Evolutionary conservation across 2,113 vertebrate genomes (phyloP).

Genomic region (Spea bombifrons): DNA sequence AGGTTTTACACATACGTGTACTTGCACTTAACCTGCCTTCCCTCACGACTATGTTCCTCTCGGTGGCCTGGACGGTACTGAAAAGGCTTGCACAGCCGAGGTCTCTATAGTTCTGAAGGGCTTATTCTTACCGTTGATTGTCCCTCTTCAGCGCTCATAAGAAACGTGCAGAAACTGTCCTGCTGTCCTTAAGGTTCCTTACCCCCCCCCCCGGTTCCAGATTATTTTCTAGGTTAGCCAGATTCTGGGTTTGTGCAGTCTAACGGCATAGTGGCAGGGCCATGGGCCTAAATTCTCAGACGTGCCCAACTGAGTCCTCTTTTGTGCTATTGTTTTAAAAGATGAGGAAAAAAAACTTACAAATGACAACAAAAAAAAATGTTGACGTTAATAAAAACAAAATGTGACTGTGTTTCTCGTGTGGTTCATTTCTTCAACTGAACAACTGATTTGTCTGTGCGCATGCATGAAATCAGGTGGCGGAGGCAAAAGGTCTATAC

Average conservation of each 20-base stretch:
- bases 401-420: slow-evolving; percentile 10
- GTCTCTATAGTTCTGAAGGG: slow-evolving; percentile 11
- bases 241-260: slow-evolving; percentile 77
- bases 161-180: slow-evolving; percentile 12
- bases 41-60: background rate
- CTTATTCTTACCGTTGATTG: slow-evolving; percentile 18
- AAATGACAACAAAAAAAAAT: slow-evolving; percentile 62
- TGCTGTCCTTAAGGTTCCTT: slow-evolving; percentile 12
- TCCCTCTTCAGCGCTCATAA: slow-evolving; percentile 12
- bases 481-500: no score
- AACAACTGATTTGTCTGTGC: no score
- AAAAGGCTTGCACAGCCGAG: slow-evolving; percentile 6
- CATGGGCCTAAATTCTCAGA: slow-evolving; percentile 72
- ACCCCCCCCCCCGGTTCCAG: slow-evolving; percentile 38
- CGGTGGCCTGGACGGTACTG: slow-evolving; percentile 24
- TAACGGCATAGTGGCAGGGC: slow-evolving; percentile 69
- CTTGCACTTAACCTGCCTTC: slow-evolving; percentile 51
- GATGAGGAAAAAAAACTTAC: slow-evolving; percentile 20
- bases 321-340: slow-evolving; percentile 84
- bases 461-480: no score
- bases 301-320: slow-evolving; percentile 71
- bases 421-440: background rate
- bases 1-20: slow-evolving; percentile 29
- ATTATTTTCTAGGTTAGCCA: slow-evolving; percentile 58
- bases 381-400: slow-evolving; percentile 88